Conservation (phyloP, 2,113 vertebrate genomes). For the Meriones unguiculatus region DNA sequence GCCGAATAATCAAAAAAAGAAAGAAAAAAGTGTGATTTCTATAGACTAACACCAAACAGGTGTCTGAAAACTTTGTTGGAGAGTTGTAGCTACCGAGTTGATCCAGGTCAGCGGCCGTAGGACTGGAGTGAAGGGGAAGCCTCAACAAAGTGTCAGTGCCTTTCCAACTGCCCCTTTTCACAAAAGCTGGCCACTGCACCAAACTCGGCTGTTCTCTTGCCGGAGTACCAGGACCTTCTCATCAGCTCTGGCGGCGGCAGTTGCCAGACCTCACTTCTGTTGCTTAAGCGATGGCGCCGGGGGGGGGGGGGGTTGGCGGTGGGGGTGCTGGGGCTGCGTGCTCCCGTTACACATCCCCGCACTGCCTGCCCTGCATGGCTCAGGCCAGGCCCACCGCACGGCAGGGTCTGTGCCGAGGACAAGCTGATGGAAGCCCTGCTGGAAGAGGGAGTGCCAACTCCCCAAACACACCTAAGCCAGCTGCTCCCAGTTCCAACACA, state of each 20-base stretch:
- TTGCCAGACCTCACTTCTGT: neutral
- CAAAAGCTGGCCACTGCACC: neutral
- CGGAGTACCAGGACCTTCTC: neutral
- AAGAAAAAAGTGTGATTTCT: neutral
- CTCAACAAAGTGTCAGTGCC: neutral
- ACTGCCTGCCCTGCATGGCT: neutral
- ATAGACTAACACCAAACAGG: neutral
- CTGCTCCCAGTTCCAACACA: neutral
- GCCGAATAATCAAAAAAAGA: too few relatives aligned
- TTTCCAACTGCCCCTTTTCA: neutral
- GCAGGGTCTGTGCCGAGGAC: neutral
- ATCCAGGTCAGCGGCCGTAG: neutral
- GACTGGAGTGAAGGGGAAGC: neutral
- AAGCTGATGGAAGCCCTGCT: neutral
- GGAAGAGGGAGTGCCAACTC: neutral
- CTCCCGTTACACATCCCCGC: neutral
- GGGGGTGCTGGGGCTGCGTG: neutral
- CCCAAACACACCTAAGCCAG: neutral
- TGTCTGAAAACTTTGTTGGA: conserved; percentile 44
- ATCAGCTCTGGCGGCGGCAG: neutral
- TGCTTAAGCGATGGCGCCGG: neutral
- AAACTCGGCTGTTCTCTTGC: neutral
- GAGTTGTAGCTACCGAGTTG: neutral
- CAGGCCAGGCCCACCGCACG: neutral
- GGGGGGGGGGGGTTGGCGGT: too few relatives aligned